A percentile compares a stretch with the other conserved stretches of the same genome.
These are phyloP conservation scores for Crotalus viridis DNA, from an alignment of 2,113 vertebrate genomes.

Conservation along the genomic window DNA sequence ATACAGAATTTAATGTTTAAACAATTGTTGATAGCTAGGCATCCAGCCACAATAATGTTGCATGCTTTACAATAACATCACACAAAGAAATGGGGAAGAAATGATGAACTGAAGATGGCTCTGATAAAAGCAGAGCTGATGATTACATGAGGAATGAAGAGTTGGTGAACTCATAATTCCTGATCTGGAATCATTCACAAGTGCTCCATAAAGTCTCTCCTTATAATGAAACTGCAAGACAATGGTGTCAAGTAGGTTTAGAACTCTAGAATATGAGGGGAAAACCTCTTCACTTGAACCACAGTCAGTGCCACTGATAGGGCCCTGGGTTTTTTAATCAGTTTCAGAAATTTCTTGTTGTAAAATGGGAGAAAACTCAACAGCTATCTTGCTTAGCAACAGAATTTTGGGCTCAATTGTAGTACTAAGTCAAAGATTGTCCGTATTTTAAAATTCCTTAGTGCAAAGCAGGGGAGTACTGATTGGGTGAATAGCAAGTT, in stretches of 20 bases:
- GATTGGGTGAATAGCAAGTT: not conserved
- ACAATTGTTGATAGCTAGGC: not conserved
- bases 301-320: not conserved
- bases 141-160: not conserved
- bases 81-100: not conserved
- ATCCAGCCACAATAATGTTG: not conserved
- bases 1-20: not conserved
- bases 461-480: not conserved
- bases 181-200: not conserved
- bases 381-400: not conserved
- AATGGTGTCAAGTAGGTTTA: not conserved
- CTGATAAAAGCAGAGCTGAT: not conserved
- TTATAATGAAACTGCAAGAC: not conserved
- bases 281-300: not conserved
- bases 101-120: not conserved
- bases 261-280: not conserved
- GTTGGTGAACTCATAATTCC: not conserved
- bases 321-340: not conserved
- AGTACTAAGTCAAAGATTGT: not conserved
- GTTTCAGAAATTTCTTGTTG: not conserved
- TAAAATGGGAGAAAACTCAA: not conserved
- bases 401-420: not conserved
- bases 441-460: not conserved
- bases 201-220: not conserved
- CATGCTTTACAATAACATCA: not conserved